A percentile compares a stretch with the other conserved stretches of the same genome.
phyloP scores from a whole-genome alignment of 2,797 vertebrate genomes.

The Linurgus olivaceus region DNA sequence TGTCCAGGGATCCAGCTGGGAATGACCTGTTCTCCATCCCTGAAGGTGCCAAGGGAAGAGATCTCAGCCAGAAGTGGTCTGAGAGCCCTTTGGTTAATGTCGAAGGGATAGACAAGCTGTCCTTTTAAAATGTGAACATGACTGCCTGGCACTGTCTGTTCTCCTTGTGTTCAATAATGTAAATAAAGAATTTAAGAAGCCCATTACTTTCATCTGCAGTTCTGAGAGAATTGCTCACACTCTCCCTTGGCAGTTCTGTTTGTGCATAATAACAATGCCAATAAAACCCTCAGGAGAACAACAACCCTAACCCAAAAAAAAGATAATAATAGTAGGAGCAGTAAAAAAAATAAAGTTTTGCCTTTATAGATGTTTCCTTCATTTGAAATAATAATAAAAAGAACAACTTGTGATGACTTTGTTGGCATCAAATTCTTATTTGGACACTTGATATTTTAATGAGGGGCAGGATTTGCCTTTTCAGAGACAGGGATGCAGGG shows the following conservation, averaged over 20 bases:
- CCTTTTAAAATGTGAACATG: background rate
- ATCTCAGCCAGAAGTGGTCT: background rate
- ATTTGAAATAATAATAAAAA: background rate
- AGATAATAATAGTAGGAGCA: background rate
- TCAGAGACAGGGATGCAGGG: background rate
- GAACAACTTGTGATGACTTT: background rate
- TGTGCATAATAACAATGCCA: conserved; percentile 17
- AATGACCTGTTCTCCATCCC: background rate
- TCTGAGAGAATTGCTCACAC: conserved; percentile 44
- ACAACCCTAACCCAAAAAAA: background rate
- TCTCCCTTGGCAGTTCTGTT: background rate
- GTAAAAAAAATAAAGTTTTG: background rate
- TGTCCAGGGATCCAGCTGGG: background rate
- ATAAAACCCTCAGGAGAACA: background rate
- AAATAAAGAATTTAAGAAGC: conserved; percentile 64
- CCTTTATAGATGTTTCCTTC: background rate
- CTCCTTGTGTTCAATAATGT: conserved; percentile 37
- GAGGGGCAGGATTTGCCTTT: background rate
- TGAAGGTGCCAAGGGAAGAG: background rate
- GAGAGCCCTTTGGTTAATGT: background rate
- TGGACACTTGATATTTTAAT: background rate
- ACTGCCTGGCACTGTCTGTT: background rate
- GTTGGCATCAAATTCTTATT: background rate
- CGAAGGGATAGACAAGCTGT: background rate
- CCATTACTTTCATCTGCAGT: conserved; percentile 44